Evolutionary conservation across 2,113 vertebrate genomes (phyloP).

Genomic region (Colaptes auratus): DNA sequence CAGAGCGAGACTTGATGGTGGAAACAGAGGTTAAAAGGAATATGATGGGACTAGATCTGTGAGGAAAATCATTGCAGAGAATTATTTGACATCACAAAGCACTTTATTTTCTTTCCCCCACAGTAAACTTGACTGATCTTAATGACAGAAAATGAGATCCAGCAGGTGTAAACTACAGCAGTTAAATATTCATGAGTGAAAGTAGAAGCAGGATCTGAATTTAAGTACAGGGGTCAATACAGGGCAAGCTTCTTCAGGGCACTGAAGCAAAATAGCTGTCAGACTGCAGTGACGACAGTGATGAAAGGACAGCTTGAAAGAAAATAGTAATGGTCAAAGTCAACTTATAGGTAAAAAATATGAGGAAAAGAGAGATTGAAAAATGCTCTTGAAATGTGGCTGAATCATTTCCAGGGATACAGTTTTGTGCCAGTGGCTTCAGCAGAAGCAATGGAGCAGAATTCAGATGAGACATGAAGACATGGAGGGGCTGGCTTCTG

Average conservation of each 20-base stretch:
- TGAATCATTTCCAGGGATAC: not conserved
- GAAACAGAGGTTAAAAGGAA: not conserved
- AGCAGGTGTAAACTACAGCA: conserved; percentile 8
- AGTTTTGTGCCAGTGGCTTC: not conserved
- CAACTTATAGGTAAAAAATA: not conserved
- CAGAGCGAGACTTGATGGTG: not conserved
- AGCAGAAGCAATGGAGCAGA: not conserved
- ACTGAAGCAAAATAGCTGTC: not conserved
- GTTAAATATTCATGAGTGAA: not conserved
- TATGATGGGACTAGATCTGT: not conserved
- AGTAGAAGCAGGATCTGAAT: not conserved
- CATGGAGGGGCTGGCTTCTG: not conserved
- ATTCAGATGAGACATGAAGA: not conserved
- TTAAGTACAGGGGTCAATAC: not conserved
- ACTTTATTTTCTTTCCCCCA: conserved; percentile 1
- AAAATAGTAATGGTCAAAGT: not conserved
- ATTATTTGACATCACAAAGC: not conserved
- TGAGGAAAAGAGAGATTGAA: not conserved
- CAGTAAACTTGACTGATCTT: conserved; percentile 15
- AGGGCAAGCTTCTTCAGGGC: not conserved
- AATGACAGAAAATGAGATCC: conserved; percentile 17
- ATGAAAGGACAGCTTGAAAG: conserved; percentile 18
- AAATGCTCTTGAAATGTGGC: not conserved
- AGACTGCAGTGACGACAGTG: not conserved
- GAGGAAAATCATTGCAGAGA: not conserved